Evolutionary conservation across 2,113 vertebrate species (phyloP), one percentile per base, ranked within the genome.

Genomic region (Salvelinus alpinus): DNA sequence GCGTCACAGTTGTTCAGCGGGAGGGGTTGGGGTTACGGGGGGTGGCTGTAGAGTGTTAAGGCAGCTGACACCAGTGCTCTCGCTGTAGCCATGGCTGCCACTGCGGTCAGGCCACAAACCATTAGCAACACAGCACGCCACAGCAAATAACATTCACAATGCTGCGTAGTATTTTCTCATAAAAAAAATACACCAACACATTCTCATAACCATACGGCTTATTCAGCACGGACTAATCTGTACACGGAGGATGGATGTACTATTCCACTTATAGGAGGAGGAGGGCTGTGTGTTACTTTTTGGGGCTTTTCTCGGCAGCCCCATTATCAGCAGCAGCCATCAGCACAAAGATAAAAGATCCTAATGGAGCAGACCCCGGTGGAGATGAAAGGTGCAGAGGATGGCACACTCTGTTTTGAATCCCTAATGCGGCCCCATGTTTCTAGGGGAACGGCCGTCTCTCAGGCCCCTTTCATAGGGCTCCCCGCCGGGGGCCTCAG

Each of bases 311-410:
- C 88, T 91, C 87, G 86, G 83, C 86, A 90, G 90, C 84, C 82
- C 88, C 90, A 91, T 92, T 92, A 92, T 91, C 89, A 90, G 88
- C 82, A 88, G 87, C 89, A 89, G 89, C 89, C 90, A 92, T 91
- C 88, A 91, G 91, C 88, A 91, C 88, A 89, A 88, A 92, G 92
- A 90, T 90, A 93, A 91, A 91, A 90, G 86, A 88, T 90, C 89
- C 88, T 91, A 92, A 90, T 90, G 88, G 91, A 92, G 88, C 86
- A 87, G 87, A 86, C 90, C 88, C 87, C 91, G 84, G 83, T 90
- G 85, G 91, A 93, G 91, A 93, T 92, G 89, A 93, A 92, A 93
- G 91, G 87, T 87, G 87, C 84, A 81, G 65, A 86, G 87, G 88
- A 90, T 82, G 91, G 89, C 87, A 87, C 89, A 85, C 88, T 78